These are phyloP conservation scores for Chrysogorgia sp. DNA, from an alignment of 92 coral and sea anemone genomes.

Conservation along the genomic window DNA sequence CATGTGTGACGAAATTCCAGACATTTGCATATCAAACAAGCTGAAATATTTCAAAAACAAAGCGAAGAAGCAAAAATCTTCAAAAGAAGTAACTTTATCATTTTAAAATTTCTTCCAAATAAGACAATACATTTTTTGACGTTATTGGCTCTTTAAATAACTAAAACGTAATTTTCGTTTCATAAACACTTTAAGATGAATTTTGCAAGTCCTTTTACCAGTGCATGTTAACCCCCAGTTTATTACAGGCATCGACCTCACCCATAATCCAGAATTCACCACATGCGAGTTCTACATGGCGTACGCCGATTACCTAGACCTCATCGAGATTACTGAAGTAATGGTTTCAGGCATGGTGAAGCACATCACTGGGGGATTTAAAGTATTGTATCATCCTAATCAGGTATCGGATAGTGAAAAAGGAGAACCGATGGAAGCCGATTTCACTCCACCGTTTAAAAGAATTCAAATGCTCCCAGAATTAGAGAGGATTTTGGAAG, in stretches of 20 bases:
- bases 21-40: too few species aligned
- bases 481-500: slow-evolving; percentile 74
- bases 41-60: too few species aligned
- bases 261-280: slow-evolving; percentile 98
- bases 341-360: slow-evolving; percentile 96
- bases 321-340: slow-evolving; percentile 85
- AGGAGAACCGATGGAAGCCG: slow-evolving; percentile 83
- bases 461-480: slow-evolving; percentile 84
- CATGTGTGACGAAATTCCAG: too few species aligned
- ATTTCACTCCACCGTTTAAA: slow-evolving; percentile 92
- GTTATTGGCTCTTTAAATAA: too few species aligned
- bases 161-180: too few species aligned
- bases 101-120: too few species aligned
- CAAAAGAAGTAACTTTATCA: too few species aligned
- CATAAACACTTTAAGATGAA: too few species aligned
- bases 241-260: slow-evolving; percentile 84
- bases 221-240: background rate
- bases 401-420: slow-evolving; percentile 89
- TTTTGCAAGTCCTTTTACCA: background rate
- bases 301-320: slow-evolving; percentile 94
- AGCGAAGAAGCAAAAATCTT: too few species aligned
- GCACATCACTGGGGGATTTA: slow-evolving; percentile 81
- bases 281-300: slow-evolving; percentile 99
- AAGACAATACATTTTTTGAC: too few species aligned
- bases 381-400: slow-evolving; percentile 83